Conservation (phyloP, 2,113 vertebrate species). For the Paraplagusia blochii region DNA sequence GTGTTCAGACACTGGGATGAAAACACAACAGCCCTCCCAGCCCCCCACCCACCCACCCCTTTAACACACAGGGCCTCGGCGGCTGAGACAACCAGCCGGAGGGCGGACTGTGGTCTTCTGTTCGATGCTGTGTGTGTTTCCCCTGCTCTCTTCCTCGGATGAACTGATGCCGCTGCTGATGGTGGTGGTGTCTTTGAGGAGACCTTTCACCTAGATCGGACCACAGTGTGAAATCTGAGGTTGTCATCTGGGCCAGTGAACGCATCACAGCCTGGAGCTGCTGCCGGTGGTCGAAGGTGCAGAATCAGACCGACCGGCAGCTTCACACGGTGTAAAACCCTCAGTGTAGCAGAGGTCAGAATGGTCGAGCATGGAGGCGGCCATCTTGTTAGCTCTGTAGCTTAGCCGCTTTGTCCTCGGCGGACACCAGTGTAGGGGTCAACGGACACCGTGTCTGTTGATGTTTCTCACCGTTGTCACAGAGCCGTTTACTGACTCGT, state of each 20-base stretch:
- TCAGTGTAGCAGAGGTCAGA: conserved; percentile 78
- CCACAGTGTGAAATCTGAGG: too few species aligned
- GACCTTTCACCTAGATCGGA: conserved; percentile 77
- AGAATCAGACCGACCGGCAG: rapidly evolving
- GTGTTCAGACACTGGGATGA: conserved; percentile 50
- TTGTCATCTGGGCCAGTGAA: too few species aligned
- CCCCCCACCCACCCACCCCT: background rate
- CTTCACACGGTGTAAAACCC: conserved; percentile 9
- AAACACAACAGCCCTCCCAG: conserved; percentile 50
- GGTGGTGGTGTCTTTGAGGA: too few species aligned
- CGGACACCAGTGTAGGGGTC: background rate
- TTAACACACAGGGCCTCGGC: too few species aligned
- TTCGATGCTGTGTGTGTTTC: too few species aligned
- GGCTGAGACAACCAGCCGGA: too few species aligned
- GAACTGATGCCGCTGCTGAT: too few species aligned
- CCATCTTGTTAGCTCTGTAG: conserved; percentile 73
- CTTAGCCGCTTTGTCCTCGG: conserved; percentile 54
- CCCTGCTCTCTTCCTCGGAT: too few species aligned
- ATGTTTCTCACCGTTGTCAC: too few species aligned
- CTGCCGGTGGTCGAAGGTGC: rapidly evolving
- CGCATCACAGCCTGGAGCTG: too few species aligned
- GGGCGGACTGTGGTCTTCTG: too few species aligned
- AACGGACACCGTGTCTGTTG: background rate
- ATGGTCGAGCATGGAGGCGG: conserved; percentile 78
- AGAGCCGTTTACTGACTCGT: too few species aligned